These are phyloP conservation scores for Schizaphis graminum DNA, from an alignment of 2,888 invertebrate genomes.

Conservation along the genomic window DNA sequence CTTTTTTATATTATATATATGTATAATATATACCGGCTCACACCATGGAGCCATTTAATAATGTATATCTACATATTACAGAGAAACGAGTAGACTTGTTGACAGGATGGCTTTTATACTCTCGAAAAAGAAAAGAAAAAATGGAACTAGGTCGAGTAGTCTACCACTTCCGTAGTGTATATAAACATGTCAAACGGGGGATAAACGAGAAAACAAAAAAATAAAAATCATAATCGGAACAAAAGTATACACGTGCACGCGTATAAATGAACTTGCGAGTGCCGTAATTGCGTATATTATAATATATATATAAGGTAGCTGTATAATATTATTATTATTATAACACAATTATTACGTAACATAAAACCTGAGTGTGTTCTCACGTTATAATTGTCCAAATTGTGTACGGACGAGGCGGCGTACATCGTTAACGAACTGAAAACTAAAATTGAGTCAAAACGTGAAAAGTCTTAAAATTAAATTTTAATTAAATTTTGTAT, in stretches of 20 bases:
- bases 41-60: background rate
- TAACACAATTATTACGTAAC: background rate
- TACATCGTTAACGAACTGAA: background rate
- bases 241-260: background rate
- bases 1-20: background rate
- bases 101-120: slow-evolving; percentile 3
- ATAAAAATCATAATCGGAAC: background rate
- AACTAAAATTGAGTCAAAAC: background rate
- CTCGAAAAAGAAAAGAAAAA: background rate
- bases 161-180: background rate
- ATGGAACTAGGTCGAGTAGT: slow-evolving; percentile 36
- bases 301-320: background rate
- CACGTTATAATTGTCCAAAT: background rate
- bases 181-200: background rate
- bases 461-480: background rate
- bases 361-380: background rate
- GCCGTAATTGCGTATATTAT: background rate
- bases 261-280: background rate
- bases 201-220: background rate
- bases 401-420: background rate
- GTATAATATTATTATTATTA: background rate
- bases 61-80: background rate
- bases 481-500: background rate
- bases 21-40: background rate
- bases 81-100: slow-evolving; percentile 28